phyloP scores from a whole-genome alignment of 1,140 invertebrate species.

The Ips nitidus region DNA sequence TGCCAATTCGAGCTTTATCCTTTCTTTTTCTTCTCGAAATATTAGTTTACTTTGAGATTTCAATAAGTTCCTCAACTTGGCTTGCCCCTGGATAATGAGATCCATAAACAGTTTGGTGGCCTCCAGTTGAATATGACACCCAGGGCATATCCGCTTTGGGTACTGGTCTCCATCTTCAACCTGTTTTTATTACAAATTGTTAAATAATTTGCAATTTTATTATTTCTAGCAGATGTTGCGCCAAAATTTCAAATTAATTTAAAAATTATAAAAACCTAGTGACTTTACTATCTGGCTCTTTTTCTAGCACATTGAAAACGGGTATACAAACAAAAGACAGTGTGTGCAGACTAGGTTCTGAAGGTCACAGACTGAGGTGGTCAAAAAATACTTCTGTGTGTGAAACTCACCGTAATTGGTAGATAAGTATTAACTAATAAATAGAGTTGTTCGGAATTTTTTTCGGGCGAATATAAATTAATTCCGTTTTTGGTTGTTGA shows the following conservation, averaged over 20 bases:
- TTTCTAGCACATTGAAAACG: too few species aligned
- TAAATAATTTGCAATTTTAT: constrained; percentile 42
- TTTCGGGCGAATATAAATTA: constrained; percentile 60
- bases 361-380: too few species aligned
- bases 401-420: constrained; percentile 61
- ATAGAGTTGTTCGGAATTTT: constrained; percentile 62
- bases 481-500: constrained; percentile 66
- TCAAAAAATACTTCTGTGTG: constrained; percentile 60
- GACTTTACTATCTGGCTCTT: background rate
- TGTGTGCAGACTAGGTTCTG: constrained; percentile 50
- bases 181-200: constrained; percentile 50
- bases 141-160: constrained; percentile 70
- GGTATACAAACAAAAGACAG: background rate
- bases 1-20: constrained; percentile 44
- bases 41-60: constrained; percentile 52
- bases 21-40: constrained; percentile 44
- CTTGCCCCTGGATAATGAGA: constrained; percentile 67
- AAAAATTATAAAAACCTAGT: background rate
- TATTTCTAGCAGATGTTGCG: background rate
- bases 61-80: constrained; percentile 57
- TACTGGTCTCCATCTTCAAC: constrained; percentile 67
- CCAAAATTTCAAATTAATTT: background rate
- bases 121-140: constrained; percentile 72
- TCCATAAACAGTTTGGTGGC: constrained; percentile 71
- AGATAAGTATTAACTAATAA: constrained; percentile 69